A percentile compares a stretch with the other conserved stretches of the same genome.
These are phyloP conservation scores for Peromyscus eremicus DNA, from an alignment of 2,797 vertebrate species.

Conservation along the genomic window DNA sequence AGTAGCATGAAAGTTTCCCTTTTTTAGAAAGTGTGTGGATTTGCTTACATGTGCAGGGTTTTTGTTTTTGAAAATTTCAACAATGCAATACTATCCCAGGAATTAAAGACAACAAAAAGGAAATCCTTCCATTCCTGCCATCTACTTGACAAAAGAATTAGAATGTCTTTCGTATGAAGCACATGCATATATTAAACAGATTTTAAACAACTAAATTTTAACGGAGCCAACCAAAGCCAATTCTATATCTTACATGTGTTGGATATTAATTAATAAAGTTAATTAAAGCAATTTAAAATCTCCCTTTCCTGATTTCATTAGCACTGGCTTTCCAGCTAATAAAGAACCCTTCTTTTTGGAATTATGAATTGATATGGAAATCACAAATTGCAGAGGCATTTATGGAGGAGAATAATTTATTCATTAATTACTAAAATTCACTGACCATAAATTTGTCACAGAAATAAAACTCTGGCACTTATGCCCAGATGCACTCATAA, in stretches of 20 bases:
- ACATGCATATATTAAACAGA: constrained; percentile 44
- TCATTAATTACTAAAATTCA: constrained; percentile 84
- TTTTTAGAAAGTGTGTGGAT: constrained; percentile 30
- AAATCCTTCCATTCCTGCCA: constrained; percentile 63
- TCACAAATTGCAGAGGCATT: constrained; percentile 82
- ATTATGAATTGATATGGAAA: constrained; percentile 81
- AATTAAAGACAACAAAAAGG: constrained; percentile 53
- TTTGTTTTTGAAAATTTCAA: constrained; percentile 4
- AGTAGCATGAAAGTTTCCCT: background rate
- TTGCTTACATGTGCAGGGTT: constrained; percentile 8
- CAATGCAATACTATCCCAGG: background rate
- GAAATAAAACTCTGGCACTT: constrained; percentile 83
- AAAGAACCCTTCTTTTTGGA: constrained; percentile 80
- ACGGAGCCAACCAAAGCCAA: constrained; percentile 73
- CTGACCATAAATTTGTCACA: constrained; percentile 84
- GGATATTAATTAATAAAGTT: constrained; percentile 81
- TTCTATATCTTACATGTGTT: constrained; percentile 73
- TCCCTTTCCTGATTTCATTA: constrained; percentile 77
- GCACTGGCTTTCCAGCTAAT: constrained; percentile 75
- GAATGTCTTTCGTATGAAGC: constrained; percentile 62
- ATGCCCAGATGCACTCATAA: constrained; percentile 82
- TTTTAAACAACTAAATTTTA: constrained; percentile 73
- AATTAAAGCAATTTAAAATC: constrained; percentile 81
- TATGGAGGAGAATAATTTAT: constrained; percentile 81
- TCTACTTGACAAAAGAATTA: constrained; percentile 61